Base-by-base conservation (phyloP, 1,140 invertebrate genomes). In the Macrotrachela quadricornifera region DNA sequence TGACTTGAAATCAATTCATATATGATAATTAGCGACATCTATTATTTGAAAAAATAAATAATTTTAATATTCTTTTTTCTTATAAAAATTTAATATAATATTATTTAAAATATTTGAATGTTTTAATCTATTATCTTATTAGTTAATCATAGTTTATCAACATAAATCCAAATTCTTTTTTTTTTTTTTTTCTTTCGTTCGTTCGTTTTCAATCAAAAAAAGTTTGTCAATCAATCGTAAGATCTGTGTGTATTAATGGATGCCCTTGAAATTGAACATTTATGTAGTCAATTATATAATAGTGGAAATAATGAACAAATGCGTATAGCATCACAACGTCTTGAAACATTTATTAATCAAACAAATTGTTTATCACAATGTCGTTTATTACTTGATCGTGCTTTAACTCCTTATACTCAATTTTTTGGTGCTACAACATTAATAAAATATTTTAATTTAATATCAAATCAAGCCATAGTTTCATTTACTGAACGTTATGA, bases 281-380 rank as follows among this genome's bases (percentile, higher is more conserved):
- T 95, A 47, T 94, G 90, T 73, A 92, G 91, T 68, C 84, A 92
- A 71, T 74, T 96, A 50, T 95, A 95, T 71, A 87, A 94, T 72
- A 83, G 86, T 10, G 81, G 81, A 62, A 83, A 94, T 72, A 76
- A 80, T 4, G 71, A 73, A 18, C 73, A 84, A 56, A 75, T 87
- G 44, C 77, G 80, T 44, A 83, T 87, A 64, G 91, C 90, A 1
- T 90, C 96, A 69, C 91, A 91, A 64, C 80, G 84, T 8, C 73
- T 95, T 15, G 83, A 91, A n/a, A 78, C 78, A 44, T 95, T 95
- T 71, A 78, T 86, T 68, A 83, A 83, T 71, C 80, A 83, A 17
- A 81, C 82, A 10, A 85, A 91, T 66, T 91, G 87, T 21, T 73
- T 96, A 50, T 80, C 79, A 54, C 90, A 91, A 74, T 96, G 90